Evolutionary conservation across 2,888 invertebrate species (phyloP).

Genomic region (Onchidella celtica): DNA sequence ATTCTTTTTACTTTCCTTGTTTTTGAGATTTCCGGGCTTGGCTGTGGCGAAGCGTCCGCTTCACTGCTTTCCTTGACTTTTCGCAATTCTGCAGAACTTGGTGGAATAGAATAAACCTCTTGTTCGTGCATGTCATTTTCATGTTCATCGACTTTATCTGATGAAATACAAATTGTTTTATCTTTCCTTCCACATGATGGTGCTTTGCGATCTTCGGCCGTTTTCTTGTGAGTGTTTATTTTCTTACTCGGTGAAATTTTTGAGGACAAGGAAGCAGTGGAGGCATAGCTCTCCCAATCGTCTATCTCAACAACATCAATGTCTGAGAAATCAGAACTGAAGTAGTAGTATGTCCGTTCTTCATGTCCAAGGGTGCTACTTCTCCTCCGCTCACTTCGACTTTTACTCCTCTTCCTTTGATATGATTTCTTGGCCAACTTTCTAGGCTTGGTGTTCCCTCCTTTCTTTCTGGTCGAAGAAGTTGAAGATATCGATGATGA

Average conservation of each 20-base stretch:
- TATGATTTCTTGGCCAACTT: constrained; percentile 22
- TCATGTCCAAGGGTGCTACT: constrained; percentile 14
- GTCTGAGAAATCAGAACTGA: constrained; percentile 47
- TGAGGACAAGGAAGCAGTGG: not conserved
- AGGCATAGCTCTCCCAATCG: constrained; percentile 18
- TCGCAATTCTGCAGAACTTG: constrained; percentile 26
- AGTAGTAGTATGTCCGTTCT: constrained; percentile 43
- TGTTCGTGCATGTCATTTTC: not conserved
- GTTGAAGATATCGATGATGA: constrained; percentile 37
- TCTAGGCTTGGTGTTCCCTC: constrained; percentile 17
- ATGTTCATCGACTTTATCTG: not conserved
- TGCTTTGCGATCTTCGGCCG: not conserved
- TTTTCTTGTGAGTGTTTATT: no score
- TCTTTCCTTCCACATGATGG: not conserved
- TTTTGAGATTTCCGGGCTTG: constrained; percentile 29
- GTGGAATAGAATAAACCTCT: constrained; percentile 41
- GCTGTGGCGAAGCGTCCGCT: not conserved
- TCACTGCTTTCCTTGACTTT: not conserved
- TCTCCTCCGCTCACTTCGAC: constrained; percentile 19
- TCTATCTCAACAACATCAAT: constrained; percentile 48
- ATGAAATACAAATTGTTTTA: no score
- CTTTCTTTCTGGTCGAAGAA: constrained; percentile 27
- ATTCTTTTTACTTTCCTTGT: constrained; percentile 26
- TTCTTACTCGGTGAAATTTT: not conserved
- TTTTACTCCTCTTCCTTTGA: constrained; percentile 26